Evolutionary conservation across 2,797 vertebrate species (phyloP).

Genomic region (Pseudocheirus occidentalis): DNA sequence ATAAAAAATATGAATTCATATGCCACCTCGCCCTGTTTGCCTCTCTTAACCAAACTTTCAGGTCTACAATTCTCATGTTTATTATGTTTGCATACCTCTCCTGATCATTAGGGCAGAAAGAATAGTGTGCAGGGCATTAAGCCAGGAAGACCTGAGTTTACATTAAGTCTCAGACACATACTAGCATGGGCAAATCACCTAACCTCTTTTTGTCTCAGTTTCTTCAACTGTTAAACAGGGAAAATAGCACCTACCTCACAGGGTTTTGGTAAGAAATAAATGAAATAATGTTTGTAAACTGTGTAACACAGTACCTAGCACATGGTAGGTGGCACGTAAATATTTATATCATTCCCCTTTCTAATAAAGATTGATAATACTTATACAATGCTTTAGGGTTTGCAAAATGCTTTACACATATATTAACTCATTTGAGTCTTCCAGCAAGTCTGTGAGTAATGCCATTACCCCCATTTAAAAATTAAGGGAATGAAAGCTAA

Average conservation of each 20-base stretch:
- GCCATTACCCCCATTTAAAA: neutral
- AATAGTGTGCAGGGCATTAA: neutral
- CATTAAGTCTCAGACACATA: neutral
- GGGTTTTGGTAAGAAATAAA: neutral
- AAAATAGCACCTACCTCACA: neutral
- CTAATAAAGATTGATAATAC: neutral
- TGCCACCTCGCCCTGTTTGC: too few species aligned
- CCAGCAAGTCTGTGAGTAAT: neutral
- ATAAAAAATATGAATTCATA: too few species aligned
- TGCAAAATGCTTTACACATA: neutral
- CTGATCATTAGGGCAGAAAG: neutral
- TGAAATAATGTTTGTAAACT: neutral
- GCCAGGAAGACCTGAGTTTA: neutral
- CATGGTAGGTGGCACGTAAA: neutral
- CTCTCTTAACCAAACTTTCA: too few species aligned
- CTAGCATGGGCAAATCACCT: neutral
- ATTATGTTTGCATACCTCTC: neutral
- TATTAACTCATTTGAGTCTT: neutral
- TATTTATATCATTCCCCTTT: neutral
- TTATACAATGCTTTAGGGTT: neutral
- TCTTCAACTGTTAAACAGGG: neutral
- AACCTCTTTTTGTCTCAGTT: neutral
- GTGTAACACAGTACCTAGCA: neutral
- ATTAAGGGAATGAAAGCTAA: neutral
- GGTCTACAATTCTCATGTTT: neutral